Percentiles rank a stretch among this genome's conserved stretches.
phyloP scores from a whole-genome alignment of 2,113 vertebrate genomes.

The Corydoras sp. region DNA sequence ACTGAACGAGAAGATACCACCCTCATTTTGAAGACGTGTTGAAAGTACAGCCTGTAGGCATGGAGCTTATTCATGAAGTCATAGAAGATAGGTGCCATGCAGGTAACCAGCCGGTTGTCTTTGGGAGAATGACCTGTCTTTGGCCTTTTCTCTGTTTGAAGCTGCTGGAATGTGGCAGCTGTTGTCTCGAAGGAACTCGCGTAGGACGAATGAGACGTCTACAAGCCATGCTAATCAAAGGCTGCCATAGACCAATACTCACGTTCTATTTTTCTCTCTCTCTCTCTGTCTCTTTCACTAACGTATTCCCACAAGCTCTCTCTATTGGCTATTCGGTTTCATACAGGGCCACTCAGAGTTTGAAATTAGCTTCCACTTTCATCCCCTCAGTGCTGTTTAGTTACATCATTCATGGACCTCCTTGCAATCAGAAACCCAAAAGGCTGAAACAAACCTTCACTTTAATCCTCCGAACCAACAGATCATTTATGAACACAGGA shows the following conservation, averaged over 20 bases:
- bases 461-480: background rate
- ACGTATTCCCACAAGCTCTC: background rate
- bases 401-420: background rate
- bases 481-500: conserved; percentile 7
- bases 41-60: too few species aligned
- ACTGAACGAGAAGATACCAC: too few species aligned
- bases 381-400: background rate
- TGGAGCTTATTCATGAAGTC: too few species aligned
- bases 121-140: conserved; percentile 15
- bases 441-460: background rate
- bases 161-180: conserved; percentile 32
- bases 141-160: conserved; percentile 10
- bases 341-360: background rate
- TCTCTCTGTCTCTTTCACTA: background rate
- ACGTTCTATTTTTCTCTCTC: background rate
- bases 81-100: background rate
- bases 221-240: conserved; percentile 24
- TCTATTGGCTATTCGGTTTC: conserved; percentile 6
- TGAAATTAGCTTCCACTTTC: background rate
- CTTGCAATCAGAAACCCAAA: background rate
- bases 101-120: background rate
- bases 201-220: conserved; percentile 28
- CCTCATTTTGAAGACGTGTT: too few species aligned
- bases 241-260: conserved; percentile 12
- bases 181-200: conserved; percentile 24